Evolutionary conservation across 2,888 invertebrate genomes (phyloP), one percentile per base, ranked within the genome.

Genomic region (Hoplodrina blanda): DNA sequence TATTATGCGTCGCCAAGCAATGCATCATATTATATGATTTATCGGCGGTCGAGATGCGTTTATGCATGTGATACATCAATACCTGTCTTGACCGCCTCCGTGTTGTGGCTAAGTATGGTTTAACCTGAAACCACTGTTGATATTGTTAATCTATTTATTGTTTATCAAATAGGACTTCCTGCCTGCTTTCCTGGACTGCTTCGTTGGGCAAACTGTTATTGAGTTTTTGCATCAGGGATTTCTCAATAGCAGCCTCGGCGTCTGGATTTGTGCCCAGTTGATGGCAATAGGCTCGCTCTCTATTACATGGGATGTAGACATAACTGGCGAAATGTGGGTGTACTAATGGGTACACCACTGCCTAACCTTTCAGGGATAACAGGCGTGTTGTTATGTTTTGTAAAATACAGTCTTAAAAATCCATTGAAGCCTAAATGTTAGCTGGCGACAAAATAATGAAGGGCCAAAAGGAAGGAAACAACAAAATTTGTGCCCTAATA

Each of bases 391-490:
- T 4, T 33, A 33, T 33, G 33, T 33, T 4, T 3, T 33, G 33
- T 33, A 50, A 49, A 25, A 15, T 0, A 4, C 25, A 66, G 15
- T 19, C 15, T 19, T 33, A 60, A 63, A 37, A 13, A n/a, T 4
- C 8, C 19, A 52, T n/a, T 17, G 11, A 37, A 10, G 0, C 7
- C 13, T 46, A 1, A 69, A 57, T 60, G 74, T 72, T 72, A 76
- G 64, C 1, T 33, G 78, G 83, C 69, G 83, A 82, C 75, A 78
- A 84, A 88, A 88, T 85, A 87, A 85, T 83, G 86, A 80, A 81
- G 68, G 73, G 57, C 49, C 57, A 54, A 73, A 69, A 75, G 78
- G 77, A 81, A 41, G 76, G 80, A 82, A 80, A 74, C 76, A 78
- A 81, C 83, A 85, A 85, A 81, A 82, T 85, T 84, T 84, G 62